phyloP scores from a whole-genome alignment of 1,140 invertebrate genomes.

The Bombus polaris region DNA sequence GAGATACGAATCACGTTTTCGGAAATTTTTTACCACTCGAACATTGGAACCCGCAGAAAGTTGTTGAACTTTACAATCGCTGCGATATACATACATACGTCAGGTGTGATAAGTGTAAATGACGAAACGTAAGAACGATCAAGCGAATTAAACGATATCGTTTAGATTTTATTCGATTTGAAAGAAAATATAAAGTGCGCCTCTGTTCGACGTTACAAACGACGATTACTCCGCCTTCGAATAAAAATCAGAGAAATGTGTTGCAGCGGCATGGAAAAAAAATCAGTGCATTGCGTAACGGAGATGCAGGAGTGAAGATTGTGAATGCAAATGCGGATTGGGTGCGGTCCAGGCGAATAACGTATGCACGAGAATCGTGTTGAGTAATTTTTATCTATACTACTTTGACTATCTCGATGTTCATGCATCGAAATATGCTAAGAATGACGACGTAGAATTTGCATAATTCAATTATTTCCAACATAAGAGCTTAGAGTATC shows the following conservation, averaged over 20 bases:
- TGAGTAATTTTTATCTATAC: conserved; percentile 18
- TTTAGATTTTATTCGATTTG: no score
- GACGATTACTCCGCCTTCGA: no score
- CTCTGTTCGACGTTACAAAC: no score
- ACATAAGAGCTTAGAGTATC: neutral
- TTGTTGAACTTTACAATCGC: neutral
- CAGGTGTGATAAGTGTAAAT: no score
- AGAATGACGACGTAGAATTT: neutral
- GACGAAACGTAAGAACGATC: no score
- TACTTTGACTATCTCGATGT: neutral
- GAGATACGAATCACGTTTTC: neutral
- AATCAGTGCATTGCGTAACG: neutral
- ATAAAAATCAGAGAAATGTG: neutral
- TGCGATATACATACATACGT: no score
- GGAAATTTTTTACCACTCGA: neutral
- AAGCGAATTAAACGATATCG: no score
- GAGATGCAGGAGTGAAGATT: conserved; percentile 25
- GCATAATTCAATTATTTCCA: neutral
- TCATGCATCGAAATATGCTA: neutral
- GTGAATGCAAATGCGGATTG: conserved; percentile 25
- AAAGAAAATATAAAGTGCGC: no score
- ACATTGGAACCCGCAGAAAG: neutral
- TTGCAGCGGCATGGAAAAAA: neutral
- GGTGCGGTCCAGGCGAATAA: conserved; percentile 18
- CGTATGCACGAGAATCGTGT: conserved; percentile 19